Evolutionary conservation across 2,113 vertebrate genomes (phyloP).

Genomic region (Nyctibius bracteatus): DNA sequence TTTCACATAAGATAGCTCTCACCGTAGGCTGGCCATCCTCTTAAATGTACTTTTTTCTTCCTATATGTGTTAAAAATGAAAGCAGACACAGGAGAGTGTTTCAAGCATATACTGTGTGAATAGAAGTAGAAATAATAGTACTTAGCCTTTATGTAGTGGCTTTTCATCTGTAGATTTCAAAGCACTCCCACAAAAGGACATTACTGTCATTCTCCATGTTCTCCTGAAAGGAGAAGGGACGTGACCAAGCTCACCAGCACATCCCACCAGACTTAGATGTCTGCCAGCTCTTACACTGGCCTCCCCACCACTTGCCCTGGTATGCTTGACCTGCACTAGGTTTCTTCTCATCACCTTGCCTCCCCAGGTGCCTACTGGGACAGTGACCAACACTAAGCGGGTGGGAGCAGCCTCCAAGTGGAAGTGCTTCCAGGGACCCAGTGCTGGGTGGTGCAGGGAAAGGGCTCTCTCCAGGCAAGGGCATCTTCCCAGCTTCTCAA

Average conservation of each 20-base stretch:
- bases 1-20: not conserved
- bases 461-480: not conserved
- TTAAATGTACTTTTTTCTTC: not conserved
- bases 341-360: not conserved
- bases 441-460: not conserved
- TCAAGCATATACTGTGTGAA: not conserved
- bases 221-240: not conserved
- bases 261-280: fast-evolving
- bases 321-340: not conserved
- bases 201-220: not conserved
- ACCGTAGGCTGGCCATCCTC: not conserved
- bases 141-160: not conserved
- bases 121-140: not conserved
- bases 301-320: not conserved
- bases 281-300: not conserved
- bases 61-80: not conserved
- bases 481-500: not conserved
- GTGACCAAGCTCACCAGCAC: not conserved
- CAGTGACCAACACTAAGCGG: fast-evolving
- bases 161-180: slow-evolving; percentile 5
- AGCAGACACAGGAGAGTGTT: not conserved
- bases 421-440: not conserved
- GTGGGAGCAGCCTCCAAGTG: not conserved
- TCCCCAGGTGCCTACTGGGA: not conserved
- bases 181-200: not conserved